Conservation (phyloP, 2,113 vertebrate species). For the Scolopax mira region DNA sequence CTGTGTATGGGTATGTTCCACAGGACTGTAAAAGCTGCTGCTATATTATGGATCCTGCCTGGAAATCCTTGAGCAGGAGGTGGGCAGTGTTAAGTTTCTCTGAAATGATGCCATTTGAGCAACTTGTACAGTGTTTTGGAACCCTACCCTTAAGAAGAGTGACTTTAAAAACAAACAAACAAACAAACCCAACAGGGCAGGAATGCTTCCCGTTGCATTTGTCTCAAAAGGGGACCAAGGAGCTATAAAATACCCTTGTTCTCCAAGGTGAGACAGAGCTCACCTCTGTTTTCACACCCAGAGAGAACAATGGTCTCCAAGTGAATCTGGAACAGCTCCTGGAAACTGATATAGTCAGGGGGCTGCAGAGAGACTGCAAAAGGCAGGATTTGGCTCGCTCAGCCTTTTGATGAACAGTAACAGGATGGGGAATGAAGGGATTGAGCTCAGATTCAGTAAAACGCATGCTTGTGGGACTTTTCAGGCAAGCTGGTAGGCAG, state of each 20-base stretch:
- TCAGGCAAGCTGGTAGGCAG: neutral
- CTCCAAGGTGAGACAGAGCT: neutral
- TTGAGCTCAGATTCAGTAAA: neutral
- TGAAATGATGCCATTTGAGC: neutral
- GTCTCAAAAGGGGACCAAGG: neutral
- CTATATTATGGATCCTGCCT: neutral
- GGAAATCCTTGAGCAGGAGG: neutral
- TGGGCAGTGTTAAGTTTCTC: neutral
- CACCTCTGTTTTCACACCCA: neutral
- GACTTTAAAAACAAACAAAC: neutral
- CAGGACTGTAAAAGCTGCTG: neutral
- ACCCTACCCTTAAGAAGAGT: neutral
- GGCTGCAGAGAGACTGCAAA: fast-evolving
- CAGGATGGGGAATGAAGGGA: neutral
- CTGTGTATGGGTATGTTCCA: neutral
- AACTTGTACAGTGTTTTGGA: neutral
- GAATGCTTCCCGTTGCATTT: neutral
- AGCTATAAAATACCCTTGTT: neutral
- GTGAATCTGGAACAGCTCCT: neutral
- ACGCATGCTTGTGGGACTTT: neutral
- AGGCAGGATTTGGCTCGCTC: neutral
- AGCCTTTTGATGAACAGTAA: neutral
- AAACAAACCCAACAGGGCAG: neutral
- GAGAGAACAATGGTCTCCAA: neutral
- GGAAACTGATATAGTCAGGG: neutral